phyloP scores from a whole-genome alignment of 2,888 invertebrate species.

The Tortrix viridana region DNA sequence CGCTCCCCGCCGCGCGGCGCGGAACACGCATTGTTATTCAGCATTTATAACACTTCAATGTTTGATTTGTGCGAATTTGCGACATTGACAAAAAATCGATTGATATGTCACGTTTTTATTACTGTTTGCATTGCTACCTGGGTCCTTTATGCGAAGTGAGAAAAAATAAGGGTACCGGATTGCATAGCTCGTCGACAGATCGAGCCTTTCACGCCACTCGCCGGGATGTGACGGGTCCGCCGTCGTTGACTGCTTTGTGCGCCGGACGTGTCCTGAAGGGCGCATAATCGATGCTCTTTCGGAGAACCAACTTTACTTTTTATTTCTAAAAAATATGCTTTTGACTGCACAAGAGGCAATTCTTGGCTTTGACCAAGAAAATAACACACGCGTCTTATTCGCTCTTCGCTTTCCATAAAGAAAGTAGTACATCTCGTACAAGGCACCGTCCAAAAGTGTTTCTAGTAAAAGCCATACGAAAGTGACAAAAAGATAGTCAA shows the following conservation, averaged over 20 bases:
- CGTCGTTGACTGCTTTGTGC: constrained; percentile 73
- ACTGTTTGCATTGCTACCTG: constrained; percentile 81
- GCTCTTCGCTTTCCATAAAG: too few species aligned
- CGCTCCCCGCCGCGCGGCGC: constrained; percentile 68
- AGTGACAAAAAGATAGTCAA: too few species aligned
- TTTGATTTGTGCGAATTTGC: constrained; percentile 82
- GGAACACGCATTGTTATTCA: constrained; percentile 69
- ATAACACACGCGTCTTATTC: too few species aligned
- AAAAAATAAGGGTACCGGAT: constrained; percentile 68
- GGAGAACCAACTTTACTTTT: constrained; percentile 46
- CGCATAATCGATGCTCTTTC: constrained; percentile 64
- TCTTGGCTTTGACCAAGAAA: too few species aligned
- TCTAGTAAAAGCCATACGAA: too few species aligned
- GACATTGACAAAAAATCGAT: constrained; percentile 75
- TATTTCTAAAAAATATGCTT: too few species aligned
- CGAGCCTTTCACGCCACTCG: constrained; percentile 56
- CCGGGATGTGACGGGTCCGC: constrained; percentile 66
- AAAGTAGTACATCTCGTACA: too few species aligned
- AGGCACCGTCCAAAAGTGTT: too few species aligned
- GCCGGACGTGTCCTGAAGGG: constrained; percentile 61
- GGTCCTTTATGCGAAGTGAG: constrained; percentile 55
- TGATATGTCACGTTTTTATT: constrained; percentile 81
- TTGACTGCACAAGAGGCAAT: too few species aligned
- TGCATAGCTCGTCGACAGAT: constrained; percentile 56
- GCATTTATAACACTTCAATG: constrained; percentile 81